Conservation (phyloP, 64 coral and sea anemone species). For the Montipora foliosa region DNA sequence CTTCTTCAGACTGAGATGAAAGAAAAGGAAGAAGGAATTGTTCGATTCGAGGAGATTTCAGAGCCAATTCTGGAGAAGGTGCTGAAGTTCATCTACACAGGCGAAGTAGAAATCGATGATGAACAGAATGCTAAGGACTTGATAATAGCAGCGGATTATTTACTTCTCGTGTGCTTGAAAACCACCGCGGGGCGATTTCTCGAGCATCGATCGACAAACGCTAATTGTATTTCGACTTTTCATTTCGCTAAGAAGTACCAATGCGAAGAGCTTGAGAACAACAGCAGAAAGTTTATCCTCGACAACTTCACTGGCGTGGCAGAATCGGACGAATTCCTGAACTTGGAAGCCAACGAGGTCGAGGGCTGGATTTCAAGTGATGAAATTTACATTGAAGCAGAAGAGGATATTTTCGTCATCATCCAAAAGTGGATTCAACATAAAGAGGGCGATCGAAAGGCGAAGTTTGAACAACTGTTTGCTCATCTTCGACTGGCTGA, state of each 20-base stretch:
- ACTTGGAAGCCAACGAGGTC: neutral
- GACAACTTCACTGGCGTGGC: neutral
- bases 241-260: constrained; percentile 11
- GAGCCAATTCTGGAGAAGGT: neutral
- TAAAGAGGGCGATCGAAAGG: neutral
- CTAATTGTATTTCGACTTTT: neutral
- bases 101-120: neutral
- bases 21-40: neutral
- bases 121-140: neutral
- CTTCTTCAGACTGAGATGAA: constrained; percentile 28
- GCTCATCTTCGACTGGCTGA: neutral
- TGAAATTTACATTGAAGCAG: neutral
- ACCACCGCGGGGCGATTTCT: neutral
- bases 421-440: constrained; percentile 30
- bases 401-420: neutral
- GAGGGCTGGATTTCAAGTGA: constrained; percentile 10
- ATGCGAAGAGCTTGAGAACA: neutral
- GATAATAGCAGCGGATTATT: constrained; percentile 10
- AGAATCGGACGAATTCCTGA: neutral
- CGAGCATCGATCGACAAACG: too few relatives aligned
- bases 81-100: constrained; percentile 29
- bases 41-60: constrained; percentile 4
- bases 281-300: neutral
- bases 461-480: neutral
- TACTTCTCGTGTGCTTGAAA: constrained; percentile 21